Evolutionary conservation across 2,113 vertebrate genomes (phyloP), one percentile per base, ranked within the genome.

Genomic region (Cynopterus brachyotis): DNA sequence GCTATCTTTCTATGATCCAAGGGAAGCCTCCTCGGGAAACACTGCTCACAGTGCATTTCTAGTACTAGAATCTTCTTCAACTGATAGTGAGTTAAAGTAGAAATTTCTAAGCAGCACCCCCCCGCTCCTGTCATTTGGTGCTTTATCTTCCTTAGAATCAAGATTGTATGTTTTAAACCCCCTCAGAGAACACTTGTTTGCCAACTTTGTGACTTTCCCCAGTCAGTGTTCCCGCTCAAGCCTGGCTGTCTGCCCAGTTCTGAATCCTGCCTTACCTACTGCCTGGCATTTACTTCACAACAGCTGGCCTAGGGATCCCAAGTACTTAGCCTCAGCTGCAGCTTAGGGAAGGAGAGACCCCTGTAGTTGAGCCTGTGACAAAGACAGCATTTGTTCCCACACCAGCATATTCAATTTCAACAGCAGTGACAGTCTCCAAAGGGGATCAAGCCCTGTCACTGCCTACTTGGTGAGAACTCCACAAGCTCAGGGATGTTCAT

Each of bases 321-420:
- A 90, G 94, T 79, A 76, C 96, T 97, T 95, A 90, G 84, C 83
- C 62, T 96, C 97, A 97, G 97, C 96, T 98, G 96, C 96, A 94
- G 95, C 62, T 92, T 96, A 64, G 95, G 91, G 72, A 95, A 98
- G 81, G 96, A 95, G 84, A 97, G 95, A 96, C 92, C 95, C 95
- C 95, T 94, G 64, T 83, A 89, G 94, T 59, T 88, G 79, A 97
- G 94, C 79, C 66, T 42, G 47, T 95, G 95, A 97, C 97, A 98
- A 98, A 97, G 95, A 73, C 80, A 95, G 70, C 84, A 96, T 96
- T 98, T 98, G 96, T 98, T 97, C 60, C 76, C 80, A 94, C 57
- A 87, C 91, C 40, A 76, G 76, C 70, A 87, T 96, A 96, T 67
- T 97, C 76, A 89, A 60, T 91, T 88, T 96, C 94, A 97, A 92